Percentiles rank a stretch among this genome's conserved stretches.
phyloP scores from a whole-genome alignment of 2,797 vertebrate species.

The Brotogeris chrysoptera region DNA sequence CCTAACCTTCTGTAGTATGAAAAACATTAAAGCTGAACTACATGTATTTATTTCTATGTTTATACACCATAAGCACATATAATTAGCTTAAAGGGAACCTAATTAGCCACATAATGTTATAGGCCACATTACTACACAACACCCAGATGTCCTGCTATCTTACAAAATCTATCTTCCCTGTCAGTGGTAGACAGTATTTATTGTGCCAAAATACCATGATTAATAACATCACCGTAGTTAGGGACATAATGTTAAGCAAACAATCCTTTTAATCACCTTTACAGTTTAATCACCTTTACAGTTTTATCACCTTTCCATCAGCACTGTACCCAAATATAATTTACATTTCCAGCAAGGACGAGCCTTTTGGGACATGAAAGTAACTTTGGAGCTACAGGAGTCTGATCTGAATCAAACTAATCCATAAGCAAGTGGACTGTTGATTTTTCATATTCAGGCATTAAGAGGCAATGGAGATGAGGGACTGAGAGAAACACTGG shows the following conservation, averaged over 20 bases:
- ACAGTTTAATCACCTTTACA: not conserved
- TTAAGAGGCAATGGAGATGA: not conserved
- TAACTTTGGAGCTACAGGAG: not conserved
- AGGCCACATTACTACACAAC: not conserved
- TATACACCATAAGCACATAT: not conserved
- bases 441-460: not conserved
- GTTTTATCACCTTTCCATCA: not conserved
- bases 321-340: not conserved
- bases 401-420: not conserved
- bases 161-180: not conserved
- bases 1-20: slow-evolving; percentile 26
- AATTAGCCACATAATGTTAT: slow-evolving; percentile 22
- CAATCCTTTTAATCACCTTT: not conserved
- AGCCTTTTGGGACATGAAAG: not conserved
- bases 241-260: not conserved
- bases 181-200: not conserved
- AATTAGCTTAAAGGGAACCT: not conserved
- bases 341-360: not conserved
- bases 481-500: not conserved
- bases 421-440: not conserved
- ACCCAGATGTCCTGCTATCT: not conserved
- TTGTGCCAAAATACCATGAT: not conserved
- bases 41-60: slow-evolving; percentile 43
- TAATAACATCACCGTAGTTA: not conserved
- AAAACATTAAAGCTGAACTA: slow-evolving; percentile 37